Percentiles rank a stretch among this genome's conserved stretches.
phyloP scores from a whole-genome alignment of 2,113 vertebrate species.

The Boleophthalmus pectinirostris region DNA sequence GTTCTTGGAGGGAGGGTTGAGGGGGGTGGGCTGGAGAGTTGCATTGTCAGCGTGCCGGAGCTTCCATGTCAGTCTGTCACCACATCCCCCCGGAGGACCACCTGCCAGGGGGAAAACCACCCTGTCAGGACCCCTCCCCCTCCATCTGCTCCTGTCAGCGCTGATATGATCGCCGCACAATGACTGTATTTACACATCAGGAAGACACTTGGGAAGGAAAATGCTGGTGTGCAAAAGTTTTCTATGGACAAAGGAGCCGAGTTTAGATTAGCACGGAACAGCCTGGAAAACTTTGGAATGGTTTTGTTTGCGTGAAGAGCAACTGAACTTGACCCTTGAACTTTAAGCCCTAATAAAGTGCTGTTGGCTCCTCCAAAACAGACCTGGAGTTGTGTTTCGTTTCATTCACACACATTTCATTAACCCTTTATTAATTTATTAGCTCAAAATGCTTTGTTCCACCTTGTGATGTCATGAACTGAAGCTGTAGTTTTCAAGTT shows the following conservation, averaged over 20 bases:
- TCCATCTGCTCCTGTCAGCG: neutral
- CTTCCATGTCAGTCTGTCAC: conserved; percentile 34
- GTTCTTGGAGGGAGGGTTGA: neutral
- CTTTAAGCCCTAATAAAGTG: too few species aligned
- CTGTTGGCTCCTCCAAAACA: too few species aligned
- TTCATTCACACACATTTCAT: too few species aligned
- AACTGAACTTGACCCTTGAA: too few species aligned
- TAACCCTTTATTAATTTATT: too few species aligned
- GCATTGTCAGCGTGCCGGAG: conserved; percentile 17
- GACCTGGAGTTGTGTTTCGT: too few species aligned
- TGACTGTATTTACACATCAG: conserved; percentile 4
- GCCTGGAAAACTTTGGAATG: neutral
- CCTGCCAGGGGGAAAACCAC: conserved; percentile 26
- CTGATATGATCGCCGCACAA: neutral
- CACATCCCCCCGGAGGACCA: conserved; percentile 18
- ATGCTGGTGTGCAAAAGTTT: neutral
- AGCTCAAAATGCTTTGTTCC: too few species aligned
- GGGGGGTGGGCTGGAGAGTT: accelerated
- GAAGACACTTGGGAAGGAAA: neutral
- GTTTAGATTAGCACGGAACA: neutral
- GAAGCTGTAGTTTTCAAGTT: too few species aligned
- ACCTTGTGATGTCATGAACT: too few species aligned
- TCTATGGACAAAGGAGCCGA: neutral
- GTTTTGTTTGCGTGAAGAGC: neutral
- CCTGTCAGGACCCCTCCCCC: neutral